Base-by-base conservation (phyloP, 2,113 vertebrate genomes). In the Ornithorhynchus anatinus region DNA sequence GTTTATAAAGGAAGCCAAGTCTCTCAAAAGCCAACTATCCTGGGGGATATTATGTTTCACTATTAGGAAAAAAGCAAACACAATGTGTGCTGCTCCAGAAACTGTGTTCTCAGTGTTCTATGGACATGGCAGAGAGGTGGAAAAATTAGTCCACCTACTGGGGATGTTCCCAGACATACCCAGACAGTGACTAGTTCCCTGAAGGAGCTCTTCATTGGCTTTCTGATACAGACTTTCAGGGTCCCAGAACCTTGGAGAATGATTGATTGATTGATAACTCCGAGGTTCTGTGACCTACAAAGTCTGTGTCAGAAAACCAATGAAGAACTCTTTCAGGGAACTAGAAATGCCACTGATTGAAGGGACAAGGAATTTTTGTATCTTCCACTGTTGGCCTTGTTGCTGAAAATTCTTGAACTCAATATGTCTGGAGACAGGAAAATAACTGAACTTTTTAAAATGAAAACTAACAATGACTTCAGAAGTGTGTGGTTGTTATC, bases 401-500 rank as follows among this genome's bases (percentile, higher is more conserved):
- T 27, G 65, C 44, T 73, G 59, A 53, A 12, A 12, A 27, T 84
- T 89, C 85, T 71, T 1, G 7, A 86, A 68, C 59, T 74, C 69
- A 51, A 37, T 22, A 60, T 88, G 72, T 72, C 61, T 76, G 59
- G 77, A 86, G 85, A 91, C 57, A 9, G 9, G 66, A 91, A 88
- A 86, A 80, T 80, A 77, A 69, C 71, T 59, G 44, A 29, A 58
- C 53, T 82, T 89, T 69, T 91, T 61, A 73, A 64, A n/a, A n/a
- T n/a, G 72, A 88, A 75, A 76, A 76, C 72, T 86, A 83, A 72
- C 77, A 5, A 1, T 86, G 89, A 90, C 89, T 89, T 90, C 82
- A 88, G 81, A 92, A 84, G 76, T 91, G 72, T 85, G 75, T 89
- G 80, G 74, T 91, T 92, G 90, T 89, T 89, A 91, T 91, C 89